Evolutionary conservation across 1,140 invertebrate genomes (phyloP).

Genomic region (Eupristina koningsbergeri): DNA sequence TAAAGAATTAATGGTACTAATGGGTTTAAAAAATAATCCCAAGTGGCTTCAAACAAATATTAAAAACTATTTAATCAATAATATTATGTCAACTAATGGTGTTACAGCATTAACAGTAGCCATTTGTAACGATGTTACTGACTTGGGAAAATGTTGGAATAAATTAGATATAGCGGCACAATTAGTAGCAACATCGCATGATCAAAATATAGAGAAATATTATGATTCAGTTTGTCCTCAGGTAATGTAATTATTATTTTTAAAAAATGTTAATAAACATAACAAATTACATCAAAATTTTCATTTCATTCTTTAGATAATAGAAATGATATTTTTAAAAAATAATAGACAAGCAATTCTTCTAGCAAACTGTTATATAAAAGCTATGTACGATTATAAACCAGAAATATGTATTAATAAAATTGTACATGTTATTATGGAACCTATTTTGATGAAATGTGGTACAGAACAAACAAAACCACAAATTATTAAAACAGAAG

Average conservation of each 20-base stretch:
- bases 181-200: conserved; percentile 77
- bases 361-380: conserved; percentile 74
- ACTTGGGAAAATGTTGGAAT: conserved; percentile 76
- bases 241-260: conserved; percentile 54
- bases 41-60: conserved; percentile 78
- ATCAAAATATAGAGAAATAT: conserved; percentile 71
- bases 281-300: conserved; percentile 17
- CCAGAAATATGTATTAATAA: conserved; percentile 65
- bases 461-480: conserved; percentile 1
- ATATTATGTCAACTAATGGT: conserved; percentile 76
- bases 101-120: conserved; percentile 76
- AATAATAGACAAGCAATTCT: conserved; percentile 69
- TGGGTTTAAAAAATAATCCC: conserved; percentile 76
- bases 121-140: conserved; percentile 77
- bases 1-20: conserved; percentile 80
- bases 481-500: conserved; percentile 54
- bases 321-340: conserved; percentile 70
- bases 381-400: conserved; percentile 73
- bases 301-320: conserved; percentile 52
- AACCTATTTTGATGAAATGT: conserved; percentile 63
- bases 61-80: conserved; percentile 75
- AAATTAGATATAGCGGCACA: conserved; percentile 79
- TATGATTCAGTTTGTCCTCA: conserved; percentile 70
- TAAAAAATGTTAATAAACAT: neutral
- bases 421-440: conserved; percentile 69